These are phyloP conservation scores for Helicolenus hilgendorfi DNA, from an alignment of 2,797 vertebrate genomes.

Conservation along the genomic window DNA sequence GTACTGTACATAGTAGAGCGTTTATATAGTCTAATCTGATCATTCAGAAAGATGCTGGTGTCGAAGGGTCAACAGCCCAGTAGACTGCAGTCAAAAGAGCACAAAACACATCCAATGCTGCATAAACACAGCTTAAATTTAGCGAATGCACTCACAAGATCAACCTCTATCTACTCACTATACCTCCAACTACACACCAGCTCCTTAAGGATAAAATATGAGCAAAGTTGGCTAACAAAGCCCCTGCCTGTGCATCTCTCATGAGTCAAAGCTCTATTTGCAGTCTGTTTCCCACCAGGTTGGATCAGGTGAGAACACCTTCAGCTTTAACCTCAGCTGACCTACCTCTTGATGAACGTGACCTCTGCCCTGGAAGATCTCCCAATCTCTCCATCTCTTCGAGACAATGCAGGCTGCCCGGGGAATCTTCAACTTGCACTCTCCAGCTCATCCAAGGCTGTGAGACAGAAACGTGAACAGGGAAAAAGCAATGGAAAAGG, in stretches of 20 bases:
- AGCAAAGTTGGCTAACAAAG: constrained; percentile 5
- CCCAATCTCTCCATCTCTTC: constrained; percentile 33
- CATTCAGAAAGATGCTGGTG: constrained; percentile 45
- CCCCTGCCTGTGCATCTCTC: neutral
- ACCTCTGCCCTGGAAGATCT: constrained; percentile 61
- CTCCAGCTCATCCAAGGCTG: constrained; percentile 30
- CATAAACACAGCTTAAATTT: neutral
- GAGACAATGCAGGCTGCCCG: constrained; percentile 15
- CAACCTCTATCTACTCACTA: neutral
- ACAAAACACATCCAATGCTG: neutral
- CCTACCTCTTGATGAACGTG: constrained; percentile 87
- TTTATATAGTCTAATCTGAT: constrained; percentile 45
- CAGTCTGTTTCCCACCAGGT: constrained; percentile 26
- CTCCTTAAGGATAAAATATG: neutral
- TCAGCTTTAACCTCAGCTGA: constrained; percentile 82
- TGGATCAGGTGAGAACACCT: constrained; percentile 65
- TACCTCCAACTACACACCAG: neutral
- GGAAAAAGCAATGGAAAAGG: constrained; percentile 65
- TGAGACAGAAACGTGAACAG: constrained; percentile 47
- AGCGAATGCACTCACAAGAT: neutral
- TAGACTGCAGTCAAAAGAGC: neutral
- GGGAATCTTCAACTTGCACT: constrained; percentile 32
- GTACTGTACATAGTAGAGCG: neutral
- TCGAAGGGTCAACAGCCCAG: constrained; percentile 37
- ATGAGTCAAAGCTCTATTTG: neutral